Evolutionary conservation across 2,888 invertebrate species (phyloP).

Genomic region (Eremobia ochroleuca): DNA sequence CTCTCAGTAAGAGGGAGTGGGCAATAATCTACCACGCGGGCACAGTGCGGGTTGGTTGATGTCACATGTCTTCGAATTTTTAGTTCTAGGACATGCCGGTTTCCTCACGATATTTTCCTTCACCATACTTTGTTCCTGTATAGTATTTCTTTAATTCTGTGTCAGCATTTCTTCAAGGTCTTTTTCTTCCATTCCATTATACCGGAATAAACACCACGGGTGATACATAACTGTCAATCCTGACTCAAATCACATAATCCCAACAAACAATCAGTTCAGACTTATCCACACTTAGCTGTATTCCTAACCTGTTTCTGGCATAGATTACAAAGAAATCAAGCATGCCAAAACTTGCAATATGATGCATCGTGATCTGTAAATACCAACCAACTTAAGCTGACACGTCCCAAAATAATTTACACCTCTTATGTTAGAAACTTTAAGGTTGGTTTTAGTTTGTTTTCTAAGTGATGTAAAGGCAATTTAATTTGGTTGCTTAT

Average conservation of each 20-base stretch:
- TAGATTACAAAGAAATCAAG: slow-evolving; percentile 63
- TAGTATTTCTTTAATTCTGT: background rate
- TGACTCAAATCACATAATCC: too few relatives aligned
- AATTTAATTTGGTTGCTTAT: slow-evolving; percentile 43
- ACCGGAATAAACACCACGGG: background rate
- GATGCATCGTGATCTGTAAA: slow-evolving; percentile 58
- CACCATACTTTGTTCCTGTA: background rate
- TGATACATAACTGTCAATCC: slow-evolving; percentile 36
- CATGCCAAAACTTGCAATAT: slow-evolving; percentile 64
- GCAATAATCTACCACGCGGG: too few relatives aligned
- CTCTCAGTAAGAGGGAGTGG: too few relatives aligned
- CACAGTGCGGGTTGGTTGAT: too few relatives aligned
- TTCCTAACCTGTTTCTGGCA: slow-evolving; percentile 48
- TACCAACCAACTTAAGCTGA: slow-evolving; percentile 21
- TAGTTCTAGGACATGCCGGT: too few relatives aligned
- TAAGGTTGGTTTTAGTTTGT: slow-evolving; percentile 27
- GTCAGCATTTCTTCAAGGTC: background rate
- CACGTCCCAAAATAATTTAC: slow-evolving; percentile 13
- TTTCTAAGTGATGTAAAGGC: background rate
- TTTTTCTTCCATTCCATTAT: background rate
- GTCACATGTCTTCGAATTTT: too few relatives aligned
- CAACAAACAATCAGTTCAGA: slow-evolving; percentile 31
- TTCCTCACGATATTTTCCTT: too few relatives aligned
- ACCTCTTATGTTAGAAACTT: accelerated
- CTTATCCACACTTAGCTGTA: slow-evolving; percentile 26